Conservation (phyloP, 2,113 vertebrate species). For the Dicerorhinus sumatrensis region DNA sequence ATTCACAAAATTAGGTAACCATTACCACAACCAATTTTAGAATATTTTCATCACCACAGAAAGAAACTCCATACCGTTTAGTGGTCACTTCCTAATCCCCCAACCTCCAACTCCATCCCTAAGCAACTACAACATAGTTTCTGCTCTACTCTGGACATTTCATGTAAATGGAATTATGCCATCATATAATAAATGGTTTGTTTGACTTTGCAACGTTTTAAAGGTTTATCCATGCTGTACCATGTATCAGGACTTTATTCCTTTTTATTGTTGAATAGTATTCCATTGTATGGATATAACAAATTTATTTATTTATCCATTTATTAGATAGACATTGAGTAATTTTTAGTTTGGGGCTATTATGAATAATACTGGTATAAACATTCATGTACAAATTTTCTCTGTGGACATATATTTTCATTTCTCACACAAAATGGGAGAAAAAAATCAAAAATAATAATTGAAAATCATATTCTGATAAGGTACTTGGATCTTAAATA, state of each 20-base stretch:
- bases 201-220: background rate
- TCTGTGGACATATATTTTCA: background rate
- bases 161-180: background rate
- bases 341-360: background rate
- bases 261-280: background rate
- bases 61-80: background rate
- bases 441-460: background rate
- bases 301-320: background rate
- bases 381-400: background rate
- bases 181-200: background rate
- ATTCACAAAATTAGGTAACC: background rate
- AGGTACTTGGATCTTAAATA: background rate
- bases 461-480: background rate
- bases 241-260: background rate
- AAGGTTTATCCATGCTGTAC: background rate
- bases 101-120: background rate
- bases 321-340: background rate
- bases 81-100: background rate
- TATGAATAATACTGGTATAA: background rate
- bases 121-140: background rate
- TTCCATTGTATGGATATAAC: background rate
- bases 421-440: background rate
- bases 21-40: background rate
- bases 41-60: background rate
- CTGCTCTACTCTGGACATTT: background rate